Conservation (phyloP, 2,797 vertebrate genomes). For the Dicrostonyx torquatus region DNA sequence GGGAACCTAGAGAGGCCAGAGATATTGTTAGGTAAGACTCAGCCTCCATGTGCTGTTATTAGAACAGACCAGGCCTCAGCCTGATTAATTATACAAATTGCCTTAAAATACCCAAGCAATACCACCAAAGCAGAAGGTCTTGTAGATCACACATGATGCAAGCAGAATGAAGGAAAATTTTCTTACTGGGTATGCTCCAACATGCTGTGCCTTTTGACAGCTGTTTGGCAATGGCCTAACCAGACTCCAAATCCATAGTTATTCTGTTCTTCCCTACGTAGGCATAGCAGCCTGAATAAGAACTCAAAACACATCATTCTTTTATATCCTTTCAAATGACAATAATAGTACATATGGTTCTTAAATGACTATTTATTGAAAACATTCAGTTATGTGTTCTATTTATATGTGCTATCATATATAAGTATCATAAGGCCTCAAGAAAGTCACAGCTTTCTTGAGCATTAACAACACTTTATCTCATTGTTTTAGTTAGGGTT, state of each 20-base stretch:
- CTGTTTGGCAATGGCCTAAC: slow-evolving; percentile 39
- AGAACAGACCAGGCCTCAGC: not conserved
- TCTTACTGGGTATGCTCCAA: slow-evolving; percentile 8
- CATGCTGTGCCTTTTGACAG: slow-evolving; percentile 51
- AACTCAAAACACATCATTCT: slow-evolving; percentile 26
- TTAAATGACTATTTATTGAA: slow-evolving; percentile 46
- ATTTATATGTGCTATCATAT: not conserved
- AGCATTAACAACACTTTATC: not conserved
- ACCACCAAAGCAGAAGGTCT: slow-evolving; percentile 45
- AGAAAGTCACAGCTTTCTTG: not conserved
- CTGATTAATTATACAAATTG: slow-evolving; percentile 67
- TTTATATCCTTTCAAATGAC: slow-evolving; percentile 10
- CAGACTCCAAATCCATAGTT: slow-evolving; percentile 46
- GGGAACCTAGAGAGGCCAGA: not conserved
- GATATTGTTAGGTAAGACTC: slow-evolving; percentile 29
- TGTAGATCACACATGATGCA: slow-evolving; percentile 42
- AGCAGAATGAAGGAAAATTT: slow-evolving; percentile 55
- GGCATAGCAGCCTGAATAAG: slow-evolving; percentile 30
- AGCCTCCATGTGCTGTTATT: slow-evolving; percentile 40
- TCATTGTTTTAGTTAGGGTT: not conserved
- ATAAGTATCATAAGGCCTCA: slow-evolving; percentile 56
- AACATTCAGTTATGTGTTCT: not conserved
- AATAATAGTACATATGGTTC: slow-evolving; percentile 18
- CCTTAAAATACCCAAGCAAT: slow-evolving; percentile 62
- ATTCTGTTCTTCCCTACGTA: slow-evolving; percentile 40